These are phyloP conservation scores for Crematogaster levior DNA, from an alignment of 2,888 invertebrate genomes.

Conservation along the genomic window DNA sequence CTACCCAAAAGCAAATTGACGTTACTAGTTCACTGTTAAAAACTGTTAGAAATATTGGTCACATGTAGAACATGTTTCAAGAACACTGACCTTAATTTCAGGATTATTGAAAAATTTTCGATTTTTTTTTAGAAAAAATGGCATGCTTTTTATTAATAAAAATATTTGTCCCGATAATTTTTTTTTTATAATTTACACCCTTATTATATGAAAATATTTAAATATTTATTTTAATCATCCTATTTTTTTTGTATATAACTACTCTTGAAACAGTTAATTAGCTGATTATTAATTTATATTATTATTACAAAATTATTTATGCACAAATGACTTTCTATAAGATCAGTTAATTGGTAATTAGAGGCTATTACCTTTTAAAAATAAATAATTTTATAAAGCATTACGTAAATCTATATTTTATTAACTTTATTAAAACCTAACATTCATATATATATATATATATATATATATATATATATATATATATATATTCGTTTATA, in stretches of 20 bases:
- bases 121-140: neutral
- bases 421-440: neutral
- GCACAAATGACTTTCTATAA: neutral
- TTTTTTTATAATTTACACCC: neutral
- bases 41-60: slow-evolving; percentile 30
- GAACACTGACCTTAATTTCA: neutral
- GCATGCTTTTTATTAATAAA: neutral
- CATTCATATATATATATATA: too few species aligned
- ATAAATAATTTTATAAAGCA: neutral
- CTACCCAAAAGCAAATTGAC: slow-evolving; percentile 15
- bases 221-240: neutral
- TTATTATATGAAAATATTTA: neutral
- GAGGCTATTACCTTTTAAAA: neutral
- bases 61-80: neutral
- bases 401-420: neutral
- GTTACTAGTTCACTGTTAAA: slow-evolving; percentile 1
- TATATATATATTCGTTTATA: too few species aligned
- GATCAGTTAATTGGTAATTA: neutral
- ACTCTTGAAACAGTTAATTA: neutral
- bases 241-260: slow-evolving; percentile 1
- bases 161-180: neutral
- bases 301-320: neutral
- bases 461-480: too few species aligned
- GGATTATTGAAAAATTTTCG: neutral
- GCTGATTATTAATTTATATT: neutral